Percentiles rank a stretch among this genome's conserved stretches.
phyloP scores from a whole-genome alignment of 2,113 vertebrate genomes.

The Struthidea cinerea region DNA sequence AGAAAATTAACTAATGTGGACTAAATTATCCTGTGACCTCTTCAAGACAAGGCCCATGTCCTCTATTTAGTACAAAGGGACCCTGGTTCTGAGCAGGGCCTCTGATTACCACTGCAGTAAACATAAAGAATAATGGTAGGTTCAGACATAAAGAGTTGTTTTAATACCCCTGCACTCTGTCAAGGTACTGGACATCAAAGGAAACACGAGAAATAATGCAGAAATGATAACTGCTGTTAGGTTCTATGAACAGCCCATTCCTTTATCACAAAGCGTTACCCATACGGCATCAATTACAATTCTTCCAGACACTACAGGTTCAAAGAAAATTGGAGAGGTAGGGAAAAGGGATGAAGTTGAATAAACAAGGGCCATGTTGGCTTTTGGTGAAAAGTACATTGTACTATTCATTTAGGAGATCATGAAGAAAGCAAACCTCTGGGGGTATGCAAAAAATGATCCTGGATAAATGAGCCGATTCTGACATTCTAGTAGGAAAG shows the following conservation, averaged over 20 bases:
- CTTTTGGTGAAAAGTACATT: not conserved
- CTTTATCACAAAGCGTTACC: not conserved
- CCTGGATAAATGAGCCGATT: constrained; percentile 7
- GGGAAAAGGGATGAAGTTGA: not conserved
- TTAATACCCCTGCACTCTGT: not conserved
- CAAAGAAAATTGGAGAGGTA: not conserved
- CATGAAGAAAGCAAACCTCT: not conserved
- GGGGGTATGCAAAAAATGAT: not conserved
- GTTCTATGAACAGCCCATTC: not conserved
- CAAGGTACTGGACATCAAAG: constrained; percentile 7
- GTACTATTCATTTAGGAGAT: not conserved
- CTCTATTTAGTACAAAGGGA: not conserved
- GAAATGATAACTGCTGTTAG: not conserved
- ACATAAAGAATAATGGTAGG: not conserved
- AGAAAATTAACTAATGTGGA: not conserved
- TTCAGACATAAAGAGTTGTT: not conserved
- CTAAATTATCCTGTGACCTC: not conserved
- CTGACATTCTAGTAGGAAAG: not conserved
- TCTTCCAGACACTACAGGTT: not conserved
- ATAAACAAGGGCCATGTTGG: not conserved
- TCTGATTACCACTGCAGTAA: not conserved
- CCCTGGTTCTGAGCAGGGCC: not conserved
- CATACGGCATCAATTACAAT: not conserved
- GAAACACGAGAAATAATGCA: not conserved
- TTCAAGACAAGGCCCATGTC: not conserved